Conservation (phyloP, 2,113 vertebrate species). For the Hystrix brachyura region DNA sequence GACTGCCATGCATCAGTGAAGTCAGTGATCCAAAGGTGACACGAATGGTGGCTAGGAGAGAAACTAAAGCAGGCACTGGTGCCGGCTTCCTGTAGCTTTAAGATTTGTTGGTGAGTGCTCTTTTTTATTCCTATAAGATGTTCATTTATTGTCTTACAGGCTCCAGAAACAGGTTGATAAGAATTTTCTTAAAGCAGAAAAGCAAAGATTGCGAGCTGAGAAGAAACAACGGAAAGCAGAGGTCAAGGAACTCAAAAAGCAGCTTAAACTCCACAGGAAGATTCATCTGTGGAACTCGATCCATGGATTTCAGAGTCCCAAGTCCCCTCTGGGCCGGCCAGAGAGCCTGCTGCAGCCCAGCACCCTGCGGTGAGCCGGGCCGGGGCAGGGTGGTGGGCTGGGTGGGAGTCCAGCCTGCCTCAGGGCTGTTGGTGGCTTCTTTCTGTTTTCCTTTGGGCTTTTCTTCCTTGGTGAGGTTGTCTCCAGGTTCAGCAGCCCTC, state of each 20-base stretch:
- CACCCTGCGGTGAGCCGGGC: slow-evolving; percentile 86
- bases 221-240: slow-evolving; percentile 97
- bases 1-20: background rate
- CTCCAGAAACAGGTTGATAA: slow-evolving; percentile 97
- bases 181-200: slow-evolving; percentile 97
- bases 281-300: slow-evolving; percentile 95
- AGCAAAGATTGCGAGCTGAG: slow-evolving; percentile 96
- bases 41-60: background rate
- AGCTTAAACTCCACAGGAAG: slow-evolving; percentile 96
- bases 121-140: slow-evolving; percentile 7
- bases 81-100: background rate
- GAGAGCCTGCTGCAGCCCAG: slow-evolving; percentile 88
- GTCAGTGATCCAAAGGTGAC: background rate
- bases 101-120: background rate
- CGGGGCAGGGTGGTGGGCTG: background rate
- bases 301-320: slow-evolving; percentile 87
- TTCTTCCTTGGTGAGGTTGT: background rate
- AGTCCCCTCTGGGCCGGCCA: slow-evolving; percentile 82
- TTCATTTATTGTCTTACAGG: slow-evolving; percentile 85
- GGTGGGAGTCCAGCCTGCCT: background rate
- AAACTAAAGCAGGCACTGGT: background rate
- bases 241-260: slow-evolving; percentile 98
- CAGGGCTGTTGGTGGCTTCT: background rate
- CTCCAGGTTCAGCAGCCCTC: background rate
- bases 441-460: background rate